Conservation (phyloP, 1,140 invertebrate genomes). For the Sminthurinus signatus region DNA sequence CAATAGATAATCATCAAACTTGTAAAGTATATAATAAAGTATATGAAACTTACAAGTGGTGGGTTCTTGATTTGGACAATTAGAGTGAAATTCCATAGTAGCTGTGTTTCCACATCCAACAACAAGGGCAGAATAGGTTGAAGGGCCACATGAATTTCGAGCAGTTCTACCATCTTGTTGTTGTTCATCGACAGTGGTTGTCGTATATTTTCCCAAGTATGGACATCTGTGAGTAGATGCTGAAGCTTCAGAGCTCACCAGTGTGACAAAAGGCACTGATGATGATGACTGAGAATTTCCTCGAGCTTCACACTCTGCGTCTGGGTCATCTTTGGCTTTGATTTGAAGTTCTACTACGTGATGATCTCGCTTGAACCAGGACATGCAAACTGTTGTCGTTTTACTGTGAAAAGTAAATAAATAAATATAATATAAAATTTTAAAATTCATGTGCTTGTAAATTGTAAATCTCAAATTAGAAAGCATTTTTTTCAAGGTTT, state of each 20-base stretch:
- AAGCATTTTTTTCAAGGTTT: not conserved
- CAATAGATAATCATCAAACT: not conserved
- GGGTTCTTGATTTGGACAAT: constrained; percentile 42
- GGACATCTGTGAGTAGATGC: constrained; percentile 29
- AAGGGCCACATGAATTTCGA: constrained; percentile 24
- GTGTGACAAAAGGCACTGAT: constrained; percentile 19
- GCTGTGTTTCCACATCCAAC: constrained; percentile 43
- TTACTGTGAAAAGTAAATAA: constrained; percentile 46
- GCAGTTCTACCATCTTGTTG: constrained; percentile 26
- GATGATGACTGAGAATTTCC: not conserved
- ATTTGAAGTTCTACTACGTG: constrained; percentile 51
- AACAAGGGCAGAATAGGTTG: constrained; percentile 34
- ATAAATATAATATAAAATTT: not conserved
- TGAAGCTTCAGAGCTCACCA: constrained; percentile 28
- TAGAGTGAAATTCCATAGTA: constrained; percentile 44
- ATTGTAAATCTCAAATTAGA: not conserved
- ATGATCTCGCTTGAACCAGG: constrained; percentile 51
- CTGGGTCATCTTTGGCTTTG: constrained; percentile 15
- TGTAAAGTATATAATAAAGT: not conserved
- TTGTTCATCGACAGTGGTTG: constrained; percentile 17
- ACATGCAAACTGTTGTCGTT: constrained; percentile 53
- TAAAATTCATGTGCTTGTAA: not conserved
- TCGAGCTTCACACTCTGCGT: constrained; percentile 15
- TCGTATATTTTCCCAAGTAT: constrained; percentile 34
- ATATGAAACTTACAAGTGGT: constrained; percentile 40